Base-by-base conservation (phyloP, 35 echinoderm and acorn worm species). In the Ptychodera flava region DNA sequence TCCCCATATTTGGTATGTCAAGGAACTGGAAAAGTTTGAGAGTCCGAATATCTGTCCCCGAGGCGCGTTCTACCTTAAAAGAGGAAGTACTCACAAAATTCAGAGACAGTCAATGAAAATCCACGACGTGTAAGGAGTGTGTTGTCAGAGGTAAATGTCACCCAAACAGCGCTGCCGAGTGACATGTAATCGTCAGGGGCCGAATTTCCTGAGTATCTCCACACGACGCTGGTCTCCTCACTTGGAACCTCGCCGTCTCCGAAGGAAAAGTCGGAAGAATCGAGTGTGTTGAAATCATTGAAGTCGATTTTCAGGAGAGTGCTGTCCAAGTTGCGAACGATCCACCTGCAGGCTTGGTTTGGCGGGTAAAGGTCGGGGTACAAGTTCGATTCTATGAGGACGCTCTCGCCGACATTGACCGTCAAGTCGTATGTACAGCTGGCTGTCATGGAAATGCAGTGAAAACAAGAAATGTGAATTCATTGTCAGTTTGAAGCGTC, bases 281-380 rank as follows among this genome's bases (percentile, higher is more conserved):
- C 82, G 76, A 94, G 92, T 33, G 94, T 77, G 29, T 92, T 52
- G 36, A 97, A 94, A 32, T 86, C 84, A 27, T 77, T 36, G 82
- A 97, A 97, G 1, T 87, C 90, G 14, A 97, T 33, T 16, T 89
- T 37, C 10, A 97, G 88, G 1, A 85, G 78, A 27, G 86, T 80
- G 31, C 83, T 64, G 0, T 85, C 85, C 2, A 78, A 80, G 1
- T 92, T 90, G n/a, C n/a, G n/a, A 36, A 97, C 93, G 16, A 87
- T 84, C 95, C 95, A 97, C 0, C 77, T 81, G 85, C 95, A 97
- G 80, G 93, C 92, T 22, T 90, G 85, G 78, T 88, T 81, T 52
- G 94, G 92, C 1, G 89, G 89, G 83, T 94, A 97, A 29, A 29
- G 2, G 30, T 35, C 22, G 28, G 90, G 88, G 52, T 81, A 93